Evolutionary conservation across 64 coral and sea anemone genomes (phyloP).

Genomic region (Stichodactyla helianthus): DNA sequence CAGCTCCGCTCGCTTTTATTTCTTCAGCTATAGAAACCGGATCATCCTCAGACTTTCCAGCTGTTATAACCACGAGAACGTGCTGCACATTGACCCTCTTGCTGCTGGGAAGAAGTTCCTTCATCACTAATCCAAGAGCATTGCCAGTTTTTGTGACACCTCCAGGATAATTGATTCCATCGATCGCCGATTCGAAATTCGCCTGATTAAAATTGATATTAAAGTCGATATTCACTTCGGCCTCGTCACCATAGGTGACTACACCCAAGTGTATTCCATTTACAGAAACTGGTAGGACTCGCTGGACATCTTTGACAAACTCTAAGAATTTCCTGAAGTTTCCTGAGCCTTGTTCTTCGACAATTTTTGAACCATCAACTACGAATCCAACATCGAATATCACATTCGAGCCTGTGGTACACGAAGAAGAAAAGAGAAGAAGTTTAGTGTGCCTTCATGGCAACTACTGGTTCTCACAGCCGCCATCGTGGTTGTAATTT

Average conservation of each 20-base stretch:
- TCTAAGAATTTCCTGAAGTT: slow-evolving; percentile 76
- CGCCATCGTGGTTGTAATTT: no score
- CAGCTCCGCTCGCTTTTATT: slow-evolving; percentile 49
- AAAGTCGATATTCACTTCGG: slow-evolving; percentile 37
- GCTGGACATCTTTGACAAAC: slow-evolving; percentile 60
- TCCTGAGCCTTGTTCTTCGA: slow-evolving; percentile 72
- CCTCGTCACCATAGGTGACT: slow-evolving; percentile 45
- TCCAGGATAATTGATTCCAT: slow-evolving; percentile 32
- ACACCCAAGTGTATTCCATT: slow-evolving; percentile 52
- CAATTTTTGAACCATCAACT: slow-evolving; percentile 66
- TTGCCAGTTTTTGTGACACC: slow-evolving; percentile 11
- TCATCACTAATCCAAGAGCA: slow-evolving; percentile 47
- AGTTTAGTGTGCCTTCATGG: neutral
- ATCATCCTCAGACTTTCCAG: slow-evolving; percentile 58
- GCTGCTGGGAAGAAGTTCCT: slow-evolving; percentile 51
- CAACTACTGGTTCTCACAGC: neutral
- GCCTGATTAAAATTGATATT: slow-evolving; percentile 28
- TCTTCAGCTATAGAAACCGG: slow-evolving; percentile 50
- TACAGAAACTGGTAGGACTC: slow-evolving; percentile 41
- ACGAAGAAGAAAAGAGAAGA: neutral
- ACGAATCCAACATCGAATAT: slow-evolving; percentile 70
- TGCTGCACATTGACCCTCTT: slow-evolving; percentile 46
- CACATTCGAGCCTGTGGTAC: slow-evolving; percentile 5
- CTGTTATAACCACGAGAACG: slow-evolving; percentile 45
- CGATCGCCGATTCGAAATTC: slow-evolving; percentile 25